Evolutionary conservation across 2,797 vertebrate species (phyloP), one percentile per base, ranked within the genome.

Genomic region (Urocyon cinereoargenteus): DNA sequence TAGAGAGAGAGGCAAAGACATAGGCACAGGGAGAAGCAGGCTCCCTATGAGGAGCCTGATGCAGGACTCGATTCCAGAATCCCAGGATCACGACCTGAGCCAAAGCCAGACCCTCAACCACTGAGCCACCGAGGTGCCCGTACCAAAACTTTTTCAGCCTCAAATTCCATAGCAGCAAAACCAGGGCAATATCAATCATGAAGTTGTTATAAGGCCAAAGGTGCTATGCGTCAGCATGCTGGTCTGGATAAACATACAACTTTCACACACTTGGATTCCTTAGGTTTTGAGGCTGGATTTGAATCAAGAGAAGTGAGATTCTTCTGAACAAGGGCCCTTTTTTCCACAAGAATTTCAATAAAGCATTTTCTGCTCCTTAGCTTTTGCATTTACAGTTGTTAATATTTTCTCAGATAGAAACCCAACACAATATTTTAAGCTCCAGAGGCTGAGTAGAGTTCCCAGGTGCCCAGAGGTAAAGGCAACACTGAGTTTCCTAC

Each of bases 351-450:
- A 91, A 82, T 87, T 85, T 85, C 59, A 90, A 84, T 86, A 68
- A 87, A 86, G 89, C 10, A 83, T 75, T 66, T 89, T 90, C 22
- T 36, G 59, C 1, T 14, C 59, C 3, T 2, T n/a, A 7, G 64
- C 75, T 79, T 31, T 72, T 81, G 18, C 6, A n/a, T 85, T 97
- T 87, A 94, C 6, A 77, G 40, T 70, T 86, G 40, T 6, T 90
- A 93, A 85, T 96, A 84, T 75, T 92, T 97, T 95, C 68, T 94
- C 18, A 90, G 45, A 87, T 16, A 79, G 36, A 94, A 97, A 86
- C 15, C 1, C n/a, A 97, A 85, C 18, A 96, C 24, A 59, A 34
- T 72, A 84, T 70, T 86, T 84, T 49, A 62, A 97, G 78, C 45
- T 82, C 9, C 72, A 92, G 34, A 95, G 21, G 73, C 4, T 66